These are phyloP conservation scores for Lepetodrilus schrolli DNA, from an alignment of 2,888 invertebrate species.

Conservation along the genomic window DNA sequence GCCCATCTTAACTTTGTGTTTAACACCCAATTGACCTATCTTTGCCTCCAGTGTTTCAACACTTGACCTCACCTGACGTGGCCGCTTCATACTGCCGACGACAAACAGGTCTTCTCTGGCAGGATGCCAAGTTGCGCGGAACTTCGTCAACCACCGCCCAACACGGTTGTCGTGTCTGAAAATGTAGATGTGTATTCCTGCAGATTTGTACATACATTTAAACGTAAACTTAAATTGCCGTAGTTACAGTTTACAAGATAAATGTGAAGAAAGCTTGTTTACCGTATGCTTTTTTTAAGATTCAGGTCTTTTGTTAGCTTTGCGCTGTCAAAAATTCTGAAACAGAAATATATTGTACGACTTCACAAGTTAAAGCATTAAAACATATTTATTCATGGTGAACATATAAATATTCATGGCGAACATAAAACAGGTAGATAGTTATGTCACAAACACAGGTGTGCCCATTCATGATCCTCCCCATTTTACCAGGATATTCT, in stretches of 20 bases:
- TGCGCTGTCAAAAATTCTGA: conserved; percentile 40
- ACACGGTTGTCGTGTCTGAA: conserved; percentile 76
- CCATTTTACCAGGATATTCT: too few species aligned
- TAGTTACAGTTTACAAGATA: too few species aligned
- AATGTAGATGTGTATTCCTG: too few species aligned
- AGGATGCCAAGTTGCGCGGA: conserved; percentile 76
- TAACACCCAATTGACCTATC: too few species aligned
- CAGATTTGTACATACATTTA: too few species aligned
- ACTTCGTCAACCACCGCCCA: conserved; percentile 76
- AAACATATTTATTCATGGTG: neutral
- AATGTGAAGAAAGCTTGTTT: too few species aligned
- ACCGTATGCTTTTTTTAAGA: conserved; percentile 28
- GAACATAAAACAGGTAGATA: neutral
- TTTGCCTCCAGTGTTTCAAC: too few species aligned
- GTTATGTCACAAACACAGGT: neutral
- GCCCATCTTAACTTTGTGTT: too few species aligned
- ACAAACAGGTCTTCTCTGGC: conserved; percentile 75
- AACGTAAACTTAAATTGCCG: too few species aligned
- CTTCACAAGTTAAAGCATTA: too few species aligned
- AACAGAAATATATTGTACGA: neutral
- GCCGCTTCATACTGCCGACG: conserved; percentile 75
- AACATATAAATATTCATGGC: neutral
- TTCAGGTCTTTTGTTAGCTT: conserved; percentile 16
- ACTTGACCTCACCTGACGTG: conserved; percentile 72
- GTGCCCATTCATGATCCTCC: neutral